Evolutionary conservation across 1,140 invertebrate species (phyloP).

Genomic region (Diprion similis): DNA sequence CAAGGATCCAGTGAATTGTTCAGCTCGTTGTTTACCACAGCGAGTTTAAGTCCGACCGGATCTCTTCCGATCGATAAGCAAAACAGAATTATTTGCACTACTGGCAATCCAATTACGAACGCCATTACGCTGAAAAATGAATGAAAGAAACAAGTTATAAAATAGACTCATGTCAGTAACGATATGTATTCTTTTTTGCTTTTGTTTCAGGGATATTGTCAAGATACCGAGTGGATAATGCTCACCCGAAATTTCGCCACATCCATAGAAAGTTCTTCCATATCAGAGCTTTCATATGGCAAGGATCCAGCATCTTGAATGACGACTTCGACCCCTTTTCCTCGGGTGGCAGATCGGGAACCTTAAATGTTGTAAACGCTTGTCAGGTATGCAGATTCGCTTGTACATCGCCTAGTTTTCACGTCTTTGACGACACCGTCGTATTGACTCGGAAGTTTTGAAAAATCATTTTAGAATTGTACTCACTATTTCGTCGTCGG

Average conservation of each 20-base stretch:
- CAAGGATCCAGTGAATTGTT: slow-evolving; percentile 62
- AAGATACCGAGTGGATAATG: slow-evolving; percentile 20
- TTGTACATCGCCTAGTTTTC: slow-evolving; percentile 12
- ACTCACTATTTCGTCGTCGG: slow-evolving; percentile 47
- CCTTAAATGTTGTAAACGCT: slow-evolving; percentile 23
- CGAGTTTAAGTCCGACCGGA: slow-evolving; percentile 82
- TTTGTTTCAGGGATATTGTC: neutral
- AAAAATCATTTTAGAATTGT: slow-evolving; percentile 6
- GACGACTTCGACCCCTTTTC: slow-evolving; percentile 46
- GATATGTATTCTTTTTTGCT: neutral
- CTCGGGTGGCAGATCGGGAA: slow-evolving; percentile 51
- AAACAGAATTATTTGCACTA: slow-evolving; percentile 92
- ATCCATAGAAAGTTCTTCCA: slow-evolving; percentile 93
- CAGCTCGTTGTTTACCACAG: slow-evolving; percentile 85
- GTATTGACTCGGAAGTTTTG: no score
- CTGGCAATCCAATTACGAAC: slow-evolving; percentile 91
- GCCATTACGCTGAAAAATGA: slow-evolving; percentile 74
- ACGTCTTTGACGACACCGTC: slow-evolving; percentile 9
- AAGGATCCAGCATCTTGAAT: slow-evolving; percentile 70
- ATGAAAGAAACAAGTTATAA: slow-evolving; percentile 16
- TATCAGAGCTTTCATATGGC: slow-evolving; percentile 83
- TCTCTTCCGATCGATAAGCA: slow-evolving; percentile 93
- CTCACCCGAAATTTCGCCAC: slow-evolving; percentile 89
- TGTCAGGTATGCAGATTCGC: neutral
- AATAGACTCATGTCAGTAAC: slow-evolving; percentile 12